phyloP scores from a whole-genome alignment of 2,797 vertebrate genomes.

The Macropus fuliginosus region DNA sequence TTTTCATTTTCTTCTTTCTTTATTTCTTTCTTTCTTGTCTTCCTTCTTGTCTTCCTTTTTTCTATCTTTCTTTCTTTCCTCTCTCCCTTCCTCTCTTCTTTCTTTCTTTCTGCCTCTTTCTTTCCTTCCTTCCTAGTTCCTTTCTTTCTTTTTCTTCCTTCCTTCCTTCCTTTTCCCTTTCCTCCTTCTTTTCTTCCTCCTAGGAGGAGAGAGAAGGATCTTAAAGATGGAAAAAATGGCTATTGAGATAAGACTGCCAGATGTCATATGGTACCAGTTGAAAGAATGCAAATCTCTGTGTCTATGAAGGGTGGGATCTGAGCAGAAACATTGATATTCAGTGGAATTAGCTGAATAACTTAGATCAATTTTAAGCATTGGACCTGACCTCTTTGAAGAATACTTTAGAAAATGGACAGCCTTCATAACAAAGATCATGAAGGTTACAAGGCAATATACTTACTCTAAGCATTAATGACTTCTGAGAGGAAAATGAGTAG shows the following conservation, averaged over 20 bases:
- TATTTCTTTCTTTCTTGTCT: too few species aligned
- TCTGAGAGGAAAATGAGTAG: slow-evolving; percentile 65
- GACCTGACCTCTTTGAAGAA: slow-evolving; percentile 67
- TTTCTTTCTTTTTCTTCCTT: neutral
- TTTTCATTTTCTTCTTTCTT: fast-evolving
- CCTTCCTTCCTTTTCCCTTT: neutral
- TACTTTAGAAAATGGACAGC: slow-evolving; percentile 69
- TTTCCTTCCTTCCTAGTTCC: neutral
- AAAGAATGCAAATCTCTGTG: slow-evolving; percentile 59
- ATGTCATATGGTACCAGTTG: slow-evolving; percentile 65
- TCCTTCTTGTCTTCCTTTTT: fast-evolving
- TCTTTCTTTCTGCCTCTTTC: fast-evolving
- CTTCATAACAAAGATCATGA: slow-evolving; percentile 63
- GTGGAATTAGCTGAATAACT: slow-evolving; percentile 64
- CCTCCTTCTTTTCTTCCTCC: slow-evolving; percentile 23
- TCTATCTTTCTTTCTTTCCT: too few species aligned
- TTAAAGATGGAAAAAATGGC: slow-evolving; percentile 63
- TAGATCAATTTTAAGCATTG: slow-evolving; percentile 68
- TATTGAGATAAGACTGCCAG: slow-evolving; percentile 70
- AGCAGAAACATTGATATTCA: slow-evolving; percentile 60
- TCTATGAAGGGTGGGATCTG: slow-evolving; percentile 41
- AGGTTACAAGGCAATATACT: slow-evolving; percentile 69
- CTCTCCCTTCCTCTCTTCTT: neutral
- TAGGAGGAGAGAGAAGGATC: slow-evolving; percentile 34
- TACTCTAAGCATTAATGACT: slow-evolving; percentile 75